Base-by-base conservation (phyloP, 2,888 invertebrate species). In the Stenotaenia linearis region DNA sequence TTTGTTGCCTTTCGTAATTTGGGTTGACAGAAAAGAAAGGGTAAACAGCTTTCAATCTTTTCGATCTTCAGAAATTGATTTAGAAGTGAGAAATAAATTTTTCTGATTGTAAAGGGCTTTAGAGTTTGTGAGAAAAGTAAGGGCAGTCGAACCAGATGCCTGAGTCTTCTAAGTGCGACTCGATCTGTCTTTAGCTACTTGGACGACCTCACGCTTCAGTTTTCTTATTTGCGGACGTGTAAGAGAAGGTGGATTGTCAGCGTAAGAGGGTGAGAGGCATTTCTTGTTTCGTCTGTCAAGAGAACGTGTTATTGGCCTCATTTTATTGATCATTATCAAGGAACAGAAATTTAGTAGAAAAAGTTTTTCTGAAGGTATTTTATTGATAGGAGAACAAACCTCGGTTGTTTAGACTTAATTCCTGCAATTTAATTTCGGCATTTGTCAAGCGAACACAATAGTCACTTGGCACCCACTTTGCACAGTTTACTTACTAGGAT, bases 131-230 rank as follows among this genome's bases (percentile, higher is more conserved):
- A 50, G 50, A 50, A 50, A 50, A n/a, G 50, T n/a, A 18, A 50
- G 50, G 21, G 18, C 18, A 18, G 18, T 50, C n/a, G 18, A 21
- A 50, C 12, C 40, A n/a, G 21, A 21, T 7, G 50, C 7, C 50
- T 50, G 18, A 50, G 50, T 50, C 50, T 45, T 45, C 45, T 69
- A 28, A 69, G 69, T 69, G 69, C 69, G 25, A 69, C 25, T 69
- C 69, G 69, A 69, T 69, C 69, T n/a, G 69, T 69, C 69, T 69
- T 69, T 69, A 28, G 69, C 69, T 28, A 69, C 69, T 69, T 69
- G 69, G 69, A 69, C 69, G 25, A 69, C 28, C 25, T 69, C 69
- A 69, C 69, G 69, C 69, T 28, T 69, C 69, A 69, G 25, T 69
- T 69, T 69, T 69, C 69, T 69, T 69, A 28, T 69, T 69, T 69